phyloP scores from a whole-genome alignment of 35 echinoderm and acorn worm genomes.

The Acanthaster planci region DNA sequence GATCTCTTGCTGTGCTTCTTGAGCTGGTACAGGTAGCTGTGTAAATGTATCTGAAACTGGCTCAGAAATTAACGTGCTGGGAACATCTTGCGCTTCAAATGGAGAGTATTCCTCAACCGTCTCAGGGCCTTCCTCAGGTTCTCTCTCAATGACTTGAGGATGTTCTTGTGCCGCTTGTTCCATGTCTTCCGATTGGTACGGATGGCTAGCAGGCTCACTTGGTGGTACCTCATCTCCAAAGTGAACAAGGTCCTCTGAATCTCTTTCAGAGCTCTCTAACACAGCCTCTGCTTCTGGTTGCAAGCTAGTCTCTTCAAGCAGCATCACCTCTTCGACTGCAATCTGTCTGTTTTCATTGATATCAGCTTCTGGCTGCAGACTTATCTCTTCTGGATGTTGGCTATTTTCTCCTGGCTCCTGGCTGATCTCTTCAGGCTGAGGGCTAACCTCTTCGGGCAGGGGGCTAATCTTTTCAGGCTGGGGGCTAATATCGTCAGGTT shows the following conservation, averaged over 20 bases:
- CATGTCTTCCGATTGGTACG: background rate
- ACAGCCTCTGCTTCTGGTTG: background rate
- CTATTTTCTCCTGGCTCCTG: background rate
- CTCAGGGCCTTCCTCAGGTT: slow-evolving; percentile 18
- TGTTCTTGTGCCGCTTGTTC: background rate
- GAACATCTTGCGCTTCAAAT: background rate
- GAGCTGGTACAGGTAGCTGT: background rate
- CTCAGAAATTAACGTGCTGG: background rate
- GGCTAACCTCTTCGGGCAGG: background rate
- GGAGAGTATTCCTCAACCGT: background rate
- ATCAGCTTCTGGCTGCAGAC: slow-evolving; percentile 9
- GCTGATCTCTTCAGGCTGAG: slow-evolving; percentile 28
- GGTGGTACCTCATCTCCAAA: background rate
- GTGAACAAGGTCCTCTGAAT: slow-evolving; percentile 7
- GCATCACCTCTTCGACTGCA: background rate
- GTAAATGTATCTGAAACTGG: slow-evolving; percentile 24
- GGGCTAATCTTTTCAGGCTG: no score
- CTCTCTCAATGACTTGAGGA: background rate
- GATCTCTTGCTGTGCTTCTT: slow-evolving; percentile 44
- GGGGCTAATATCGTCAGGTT: no score
- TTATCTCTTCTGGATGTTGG: background rate
- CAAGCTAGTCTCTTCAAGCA: background rate
- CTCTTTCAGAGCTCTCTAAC: slow-evolving; percentile 32
- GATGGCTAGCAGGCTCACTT: no score
- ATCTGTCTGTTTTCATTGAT: background rate